Evolutionary conservation across 2,888 invertebrate species (phyloP), one percentile per base, ranked within the genome.

Genomic region (Odontocolon sp.): DNA sequence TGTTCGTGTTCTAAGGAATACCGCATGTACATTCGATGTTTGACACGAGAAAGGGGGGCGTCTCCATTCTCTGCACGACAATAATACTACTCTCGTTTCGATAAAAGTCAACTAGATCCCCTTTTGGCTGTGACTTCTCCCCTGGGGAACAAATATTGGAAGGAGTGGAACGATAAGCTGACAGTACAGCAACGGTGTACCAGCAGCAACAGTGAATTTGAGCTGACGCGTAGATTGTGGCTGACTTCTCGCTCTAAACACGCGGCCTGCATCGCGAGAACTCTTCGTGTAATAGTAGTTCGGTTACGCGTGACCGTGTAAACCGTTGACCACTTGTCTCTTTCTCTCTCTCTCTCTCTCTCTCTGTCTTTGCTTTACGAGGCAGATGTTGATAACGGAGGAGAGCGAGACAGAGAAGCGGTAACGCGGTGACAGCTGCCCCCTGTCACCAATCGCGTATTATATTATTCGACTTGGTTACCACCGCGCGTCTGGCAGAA

Each of bases 381-480:
- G 81, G 83, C 87, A 87, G 87, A 87, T 87, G 87, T 82, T 87
- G 87, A 87, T 87, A 87, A 87, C 79, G 81, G 77, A 77, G 77
- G 79, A 81, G 50, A 56, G 26, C 66, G 68, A 77, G 59, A 72
- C 64, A 45, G 72, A 69, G 72, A 72, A 59, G 67, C 75, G 79
- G 82, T 72, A 83, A 82, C 81, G 83, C 66, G 64, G 70, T 83
- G 83, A 82, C 85, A 86, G 84, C 87, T 85, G 85, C 80, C 84
- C 85, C 81, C 16, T 40, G 16, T 21, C 54, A 2, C 45, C 52
- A n/a, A n/a, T 40, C 59, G 36, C 31, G 57, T 45, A 38, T 68
- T 57, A 81, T 82, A 83, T 86, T 85, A 82, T 86, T 85, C 83
- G 83, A 81, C 21, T 33, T 33, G 52, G 36, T 38, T 47, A 64